Conservation (phyloP, 2,888 invertebrate genomes). For the Agrilus biguttatus region DNA sequence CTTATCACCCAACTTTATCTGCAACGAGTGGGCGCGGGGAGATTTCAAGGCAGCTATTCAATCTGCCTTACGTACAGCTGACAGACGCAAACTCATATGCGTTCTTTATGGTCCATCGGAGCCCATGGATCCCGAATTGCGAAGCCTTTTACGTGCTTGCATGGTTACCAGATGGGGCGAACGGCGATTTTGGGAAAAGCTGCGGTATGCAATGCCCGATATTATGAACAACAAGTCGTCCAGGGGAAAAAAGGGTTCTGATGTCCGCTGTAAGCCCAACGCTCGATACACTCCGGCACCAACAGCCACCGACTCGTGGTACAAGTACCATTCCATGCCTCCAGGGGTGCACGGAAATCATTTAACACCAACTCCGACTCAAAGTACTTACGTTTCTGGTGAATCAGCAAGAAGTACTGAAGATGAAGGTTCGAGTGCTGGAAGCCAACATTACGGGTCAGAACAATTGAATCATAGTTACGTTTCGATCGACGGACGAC, state of each 20-base stretch:
- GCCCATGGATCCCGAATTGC: constrained; percentile 60
- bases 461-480: constrained; percentile 53
- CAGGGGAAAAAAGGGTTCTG: constrained; percentile 37
- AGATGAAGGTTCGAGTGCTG: constrained; percentile 37
- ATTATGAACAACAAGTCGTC: constrained; percentile 42
- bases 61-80: constrained; percentile 55
- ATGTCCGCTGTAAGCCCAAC: constrained; percentile 44
- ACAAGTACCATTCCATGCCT: constrained; percentile 46
- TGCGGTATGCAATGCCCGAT: constrained; percentile 65
- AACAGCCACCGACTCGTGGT: constrained; percentile 57
- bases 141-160: constrained; percentile 56
- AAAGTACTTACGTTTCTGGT: constrained; percentile 44
- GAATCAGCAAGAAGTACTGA: constrained; percentile 35
- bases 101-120: constrained; percentile 52
- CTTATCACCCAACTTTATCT: constrained; percentile 65
- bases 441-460: constrained; percentile 48
- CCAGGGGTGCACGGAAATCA: constrained; percentile 39
- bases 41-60: constrained; percentile 72
- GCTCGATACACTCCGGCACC: constrained; percentile 58
- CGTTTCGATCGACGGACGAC: constrained; percentile 45
- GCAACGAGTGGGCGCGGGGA: constrained; percentile 69
- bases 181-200: constrained; percentile 73
- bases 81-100: constrained; percentile 45
- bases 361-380: constrained; percentile 42
- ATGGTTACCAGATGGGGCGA: constrained; percentile 61